Base-by-base conservation (phyloP, 2,888 invertebrate genomes). In the Shargacucullia verbasci region DNA sequence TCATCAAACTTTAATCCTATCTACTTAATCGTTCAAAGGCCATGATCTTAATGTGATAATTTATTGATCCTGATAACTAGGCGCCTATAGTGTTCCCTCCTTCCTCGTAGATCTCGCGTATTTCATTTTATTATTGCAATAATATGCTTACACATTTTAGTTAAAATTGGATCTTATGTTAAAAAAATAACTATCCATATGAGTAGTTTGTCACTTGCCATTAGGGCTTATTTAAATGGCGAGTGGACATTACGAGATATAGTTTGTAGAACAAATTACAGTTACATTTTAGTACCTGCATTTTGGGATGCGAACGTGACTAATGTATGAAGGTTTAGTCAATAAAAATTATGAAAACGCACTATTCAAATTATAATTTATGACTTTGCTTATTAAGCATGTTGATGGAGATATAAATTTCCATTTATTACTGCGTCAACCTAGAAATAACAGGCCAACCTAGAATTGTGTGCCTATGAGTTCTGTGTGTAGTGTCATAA, bases 251-350 rank as follows among this genome's bases (percentile, higher is more conserved):
- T 52, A 61, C 31, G 44, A 68, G 40, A 43, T 39, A 39, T 38
- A 61, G 50, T 73, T 62, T 63, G 55, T 60, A 46, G 77, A 54
- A 61, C 59, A 59, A 46, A 44, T 46, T 43, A 70, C 77, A 66
- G 77, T 65, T 76, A 76, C 27, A 53, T 59, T 73, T 73, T 58
- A 73, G 56, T 60, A 38, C 53, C 58, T 53, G 57, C 45, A 53
- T 61, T 73, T 70, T 54, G 65, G 48, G 60, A 48, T 73, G 41
- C 50, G 62, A 41, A 77, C 70, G 62, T 74, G 75, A 68, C 75
- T 43, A 57, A 70, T 71, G 61, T 70, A 61, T 74, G 62, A 57
- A 70, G 45, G 25, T 48, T 58, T 57, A 52, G 63, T 44, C 77
- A 66, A 58, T 73, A 66, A 55, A 65, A 62, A 38, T 49, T 31